phyloP scores from a whole-genome alignment of 2,888 invertebrate genomes.

The Pedicia rivosa region DNA sequence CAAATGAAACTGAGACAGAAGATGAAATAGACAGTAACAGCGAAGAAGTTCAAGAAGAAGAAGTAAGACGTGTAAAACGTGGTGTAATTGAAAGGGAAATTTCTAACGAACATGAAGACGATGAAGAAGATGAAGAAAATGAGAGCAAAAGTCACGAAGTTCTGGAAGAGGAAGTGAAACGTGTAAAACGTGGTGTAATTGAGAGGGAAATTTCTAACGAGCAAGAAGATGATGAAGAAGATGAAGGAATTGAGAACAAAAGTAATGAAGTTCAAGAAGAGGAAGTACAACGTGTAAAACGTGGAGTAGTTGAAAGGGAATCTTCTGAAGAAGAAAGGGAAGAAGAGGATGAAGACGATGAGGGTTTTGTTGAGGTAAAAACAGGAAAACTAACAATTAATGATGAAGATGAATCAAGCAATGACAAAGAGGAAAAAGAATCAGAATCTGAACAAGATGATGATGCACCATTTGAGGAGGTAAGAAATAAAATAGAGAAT shows the following conservation, averaged over 20 bases:
- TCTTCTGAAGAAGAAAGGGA: no score
- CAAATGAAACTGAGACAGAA: conserved; percentile 1
- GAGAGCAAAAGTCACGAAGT: conserved; percentile 8
- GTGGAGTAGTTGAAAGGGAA: no score
- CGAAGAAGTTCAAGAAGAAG: conserved; percentile 13
- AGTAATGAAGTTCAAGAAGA: conserved; percentile 9
- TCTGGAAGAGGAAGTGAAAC: conserved; percentile 10
- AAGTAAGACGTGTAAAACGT: conserved; percentile 12
- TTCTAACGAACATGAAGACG: background rate
- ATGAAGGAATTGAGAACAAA: conserved; percentile 13
- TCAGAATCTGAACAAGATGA: no score
- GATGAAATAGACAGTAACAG: background rate
- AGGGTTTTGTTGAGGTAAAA: no score
- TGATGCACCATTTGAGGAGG: conserved; percentile 35
- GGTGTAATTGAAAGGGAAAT: background rate
- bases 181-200: no score
- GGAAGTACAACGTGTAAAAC: no score
- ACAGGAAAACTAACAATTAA: no score
- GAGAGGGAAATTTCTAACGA: background rate
- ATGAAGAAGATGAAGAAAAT: background rate
- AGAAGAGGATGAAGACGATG: conserved; percentile 22
- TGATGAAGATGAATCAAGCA: conserved; percentile 8
- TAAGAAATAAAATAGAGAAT: conserved; percentile 15
- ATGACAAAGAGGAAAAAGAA: conserved; percentile 20
- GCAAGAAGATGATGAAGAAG: conserved; percentile 11